A percentile compares a stretch with the other conserved stretches of the same genome.
Evolutionary conservation across 1,140 invertebrate genomes (phyloP).

Genomic region (Leptestheria dahalacensis): DNA sequence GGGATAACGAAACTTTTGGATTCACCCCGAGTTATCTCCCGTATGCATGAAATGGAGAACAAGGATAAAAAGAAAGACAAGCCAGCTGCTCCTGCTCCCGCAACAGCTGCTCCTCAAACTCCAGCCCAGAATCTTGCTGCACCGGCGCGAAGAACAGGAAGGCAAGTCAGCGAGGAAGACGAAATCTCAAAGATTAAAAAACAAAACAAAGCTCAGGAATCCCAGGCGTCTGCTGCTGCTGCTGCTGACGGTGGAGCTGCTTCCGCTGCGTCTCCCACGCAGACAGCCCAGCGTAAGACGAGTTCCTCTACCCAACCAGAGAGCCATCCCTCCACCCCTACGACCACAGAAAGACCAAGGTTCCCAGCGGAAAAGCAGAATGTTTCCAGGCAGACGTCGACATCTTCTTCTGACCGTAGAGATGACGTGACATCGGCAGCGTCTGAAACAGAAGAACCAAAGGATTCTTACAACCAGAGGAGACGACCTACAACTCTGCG

Average conservation of each 20-base stretch:
- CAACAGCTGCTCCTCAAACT: conserved; percentile 33
- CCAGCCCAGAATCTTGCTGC: conserved; percentile 20
- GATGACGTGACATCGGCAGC: conserved; percentile 1
- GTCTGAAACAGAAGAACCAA: not conserved
- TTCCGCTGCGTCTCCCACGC: conserved; percentile 12
- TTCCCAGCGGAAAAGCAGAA: not conserved
- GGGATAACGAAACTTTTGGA: conserved; percentile 79
- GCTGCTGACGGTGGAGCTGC: conserved; percentile 23
- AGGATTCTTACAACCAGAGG: not conserved
- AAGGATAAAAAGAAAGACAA: conserved; percentile 49
- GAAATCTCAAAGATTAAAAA: conserved; percentile 78
- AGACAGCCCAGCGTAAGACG: not conserved
- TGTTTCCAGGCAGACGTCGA: conserved; percentile 6
- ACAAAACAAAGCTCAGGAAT: conserved; percentile 50
- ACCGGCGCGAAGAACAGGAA: conserved; percentile 25
- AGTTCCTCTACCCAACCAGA: not conserved
- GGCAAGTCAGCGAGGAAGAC: conserved; percentile 73
- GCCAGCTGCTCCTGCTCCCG: conserved; percentile 32
- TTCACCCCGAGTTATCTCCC: conserved; percentile 72
- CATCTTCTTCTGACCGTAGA: not conserved
- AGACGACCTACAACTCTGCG: conserved; percentile 2
- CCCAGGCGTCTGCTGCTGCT: conserved; percentile 35
- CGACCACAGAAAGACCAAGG: conserved; percentile 4
- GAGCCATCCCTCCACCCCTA: conserved; percentile 14
- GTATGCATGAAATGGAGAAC: conserved; percentile 61